phyloP scores from a whole-genome alignment of 2,888 invertebrate species.

The Anaspis maculata region DNA sequence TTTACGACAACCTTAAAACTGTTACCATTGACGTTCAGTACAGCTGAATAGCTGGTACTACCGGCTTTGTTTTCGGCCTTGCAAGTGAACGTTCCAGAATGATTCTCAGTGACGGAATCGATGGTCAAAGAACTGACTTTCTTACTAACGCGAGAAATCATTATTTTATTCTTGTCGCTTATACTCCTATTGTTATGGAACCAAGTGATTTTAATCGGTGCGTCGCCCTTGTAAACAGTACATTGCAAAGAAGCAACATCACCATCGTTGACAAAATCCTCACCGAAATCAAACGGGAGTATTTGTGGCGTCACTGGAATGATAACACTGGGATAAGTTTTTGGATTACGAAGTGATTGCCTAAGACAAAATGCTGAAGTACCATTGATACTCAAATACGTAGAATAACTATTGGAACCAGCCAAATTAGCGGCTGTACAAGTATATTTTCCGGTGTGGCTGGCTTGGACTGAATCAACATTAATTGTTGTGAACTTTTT shows the following conservation, averaged over 20 bases:
- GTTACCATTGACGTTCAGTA: conserved; percentile 65
- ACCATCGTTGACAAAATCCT: conserved; percentile 48
- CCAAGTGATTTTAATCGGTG: conserved; percentile 70
- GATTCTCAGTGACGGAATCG: conserved; percentile 51
- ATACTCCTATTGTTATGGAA: neutral
- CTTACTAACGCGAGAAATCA: conserved; percentile 50
- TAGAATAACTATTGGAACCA: conserved; percentile 53
- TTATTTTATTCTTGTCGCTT: conserved; percentile 13
- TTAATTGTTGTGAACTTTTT: conserved; percentile 45
- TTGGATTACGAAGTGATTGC: too few species aligned
- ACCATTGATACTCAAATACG: conserved; percentile 62
- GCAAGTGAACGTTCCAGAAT: conserved; percentile 57
- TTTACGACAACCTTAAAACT: conserved; percentile 3
- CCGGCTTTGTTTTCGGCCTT: conserved; percentile 60
- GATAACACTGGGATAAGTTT: neutral
- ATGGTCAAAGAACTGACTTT: conserved; percentile 54
- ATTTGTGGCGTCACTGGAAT: conserved; percentile 74
- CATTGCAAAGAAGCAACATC: conserved; percentile 42
- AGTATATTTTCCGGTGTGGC: conserved; percentile 46
- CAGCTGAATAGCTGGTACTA: conserved; percentile 53
- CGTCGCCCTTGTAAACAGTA: conserved; percentile 66
- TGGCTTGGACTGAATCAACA: conserved; percentile 45
- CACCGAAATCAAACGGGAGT: conserved; percentile 67
- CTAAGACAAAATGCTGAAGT: conserved; percentile 16
- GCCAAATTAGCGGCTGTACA: conserved; percentile 50